phyloP scores from a whole-genome alignment of 1,140 invertebrate species.

The Spodoptera litura region DNA sequence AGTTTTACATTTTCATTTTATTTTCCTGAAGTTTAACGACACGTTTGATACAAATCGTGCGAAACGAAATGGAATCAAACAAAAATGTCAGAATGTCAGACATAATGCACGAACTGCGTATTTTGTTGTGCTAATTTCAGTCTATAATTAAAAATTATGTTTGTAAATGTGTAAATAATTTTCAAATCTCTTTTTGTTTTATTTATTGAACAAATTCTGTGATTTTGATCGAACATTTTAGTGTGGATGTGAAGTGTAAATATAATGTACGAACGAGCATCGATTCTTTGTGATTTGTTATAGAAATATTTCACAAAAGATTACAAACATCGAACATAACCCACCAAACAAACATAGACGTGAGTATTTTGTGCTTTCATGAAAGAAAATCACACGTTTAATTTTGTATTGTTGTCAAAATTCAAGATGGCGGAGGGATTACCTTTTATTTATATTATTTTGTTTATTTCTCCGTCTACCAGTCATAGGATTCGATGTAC shows the following conservation, averaged over 20 bases:
- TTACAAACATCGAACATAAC: conserved; percentile 14
- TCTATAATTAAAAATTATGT: conserved; percentile 54
- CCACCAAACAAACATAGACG: conserved; percentile 48
- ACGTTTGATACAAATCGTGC: neutral
- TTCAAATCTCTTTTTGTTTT: neutral
- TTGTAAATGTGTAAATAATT: conserved; percentile 61
- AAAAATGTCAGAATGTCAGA: conserved; percentile 66
- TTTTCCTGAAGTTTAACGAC: too few species aligned
- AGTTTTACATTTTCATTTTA: too few species aligned
- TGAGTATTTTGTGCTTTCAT: conserved; percentile 48
- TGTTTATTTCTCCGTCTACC: conserved; percentile 20
- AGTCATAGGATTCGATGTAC: conserved; percentile 5
- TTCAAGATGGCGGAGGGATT: conserved; percentile 69
- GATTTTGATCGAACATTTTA: neutral
- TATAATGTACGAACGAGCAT: conserved; percentile 48
- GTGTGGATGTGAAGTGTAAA: conserved; percentile 37
- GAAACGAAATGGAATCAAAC: conserved; percentile 58
- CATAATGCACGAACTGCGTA: conserved; percentile 63
- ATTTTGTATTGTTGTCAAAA: conserved; percentile 30
- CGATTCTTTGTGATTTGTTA: conserved; percentile 41
- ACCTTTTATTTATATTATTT: conserved; percentile 39
- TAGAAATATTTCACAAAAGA: conserved; percentile 49
- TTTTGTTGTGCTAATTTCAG: conserved; percentile 64
- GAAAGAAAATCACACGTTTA: conserved; percentile 19
- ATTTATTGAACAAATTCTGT: conserved; percentile 21